phyloP scores from a whole-genome alignment of 1,140 invertebrate genomes.

The Eulimnadia texana region DNA sequence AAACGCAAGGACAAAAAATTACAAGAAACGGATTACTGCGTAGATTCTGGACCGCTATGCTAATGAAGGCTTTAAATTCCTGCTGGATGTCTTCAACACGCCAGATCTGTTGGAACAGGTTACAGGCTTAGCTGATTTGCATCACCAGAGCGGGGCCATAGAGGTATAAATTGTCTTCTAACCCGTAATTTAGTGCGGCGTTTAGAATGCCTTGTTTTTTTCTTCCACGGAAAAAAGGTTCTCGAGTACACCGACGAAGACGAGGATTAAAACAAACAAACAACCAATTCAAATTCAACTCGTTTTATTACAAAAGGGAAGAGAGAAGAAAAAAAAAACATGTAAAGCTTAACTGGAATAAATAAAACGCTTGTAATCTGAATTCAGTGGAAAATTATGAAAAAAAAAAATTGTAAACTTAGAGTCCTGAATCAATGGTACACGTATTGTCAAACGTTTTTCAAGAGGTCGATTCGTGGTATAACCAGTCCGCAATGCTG shows the following conservation, averaged over 20 bases:
- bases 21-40: too few relatives aligned
- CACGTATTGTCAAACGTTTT: not conserved
- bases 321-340: too few relatives aligned
- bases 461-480: not conserved
- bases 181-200: not conserved
- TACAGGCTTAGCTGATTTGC: slow-evolving; percentile 64
- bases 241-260: not conserved
- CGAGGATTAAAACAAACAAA: not conserved
- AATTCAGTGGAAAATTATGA: not conserved
- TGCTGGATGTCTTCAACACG: slow-evolving; percentile 70
- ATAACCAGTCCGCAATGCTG: slow-evolving; percentile 11
- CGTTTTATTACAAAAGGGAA: too few relatives aligned
- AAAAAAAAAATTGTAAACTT: not conserved
- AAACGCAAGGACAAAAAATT: too few relatives aligned
- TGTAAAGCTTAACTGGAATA: too few relatives aligned
- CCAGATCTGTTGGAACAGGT: slow-evolving; percentile 72
- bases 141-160: slow-evolving; percentile 43
- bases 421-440: not conserved
- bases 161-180: slow-evolving; percentile 34
- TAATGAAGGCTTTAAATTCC: slow-evolving; percentile 53
- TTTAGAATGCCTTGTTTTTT: not conserved
- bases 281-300: too few relatives aligned
- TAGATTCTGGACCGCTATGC: slow-evolving; percentile 54
- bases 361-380: not conserved
- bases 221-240: not conserved